phyloP scores from a whole-genome alignment of 2,797 vertebrate species.

The Ctenochaetus hawaiiensis region DNA sequence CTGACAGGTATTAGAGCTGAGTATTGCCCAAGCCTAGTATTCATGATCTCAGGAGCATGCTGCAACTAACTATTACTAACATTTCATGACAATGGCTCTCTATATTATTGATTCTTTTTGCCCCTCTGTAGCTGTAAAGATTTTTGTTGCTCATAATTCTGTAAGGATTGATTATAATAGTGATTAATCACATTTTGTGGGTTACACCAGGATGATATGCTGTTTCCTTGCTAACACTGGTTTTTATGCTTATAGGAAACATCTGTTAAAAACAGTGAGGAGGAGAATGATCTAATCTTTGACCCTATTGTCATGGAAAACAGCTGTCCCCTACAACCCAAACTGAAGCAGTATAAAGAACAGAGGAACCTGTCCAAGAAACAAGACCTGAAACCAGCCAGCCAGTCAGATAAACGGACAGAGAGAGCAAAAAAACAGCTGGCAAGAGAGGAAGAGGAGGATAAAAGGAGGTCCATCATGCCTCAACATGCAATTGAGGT shows the following conservation, averaged over 20 bases:
- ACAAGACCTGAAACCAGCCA: constrained; percentile 25
- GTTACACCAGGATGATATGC: neutral
- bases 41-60: constrained; percentile 25
- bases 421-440: constrained; percentile 3
- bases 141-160: neutral
- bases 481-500: constrained; percentile 64
- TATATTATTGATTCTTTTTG: neutral
- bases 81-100: constrained; percentile 20
- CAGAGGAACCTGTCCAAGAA: constrained; percentile 72
- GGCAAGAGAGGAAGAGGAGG: constrained; percentile 18
- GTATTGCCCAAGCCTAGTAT: constrained; percentile 9
- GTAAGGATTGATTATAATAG: neutral
- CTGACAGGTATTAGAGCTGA: neutral
- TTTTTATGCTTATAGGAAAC: constrained; percentile 59
- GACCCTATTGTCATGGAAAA: constrained; percentile 12
- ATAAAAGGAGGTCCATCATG: neutral
- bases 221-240: constrained; percentile 15
- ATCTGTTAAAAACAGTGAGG: constrained; percentile 20
- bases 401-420: neutral
- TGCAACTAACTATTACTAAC: constrained; percentile 33
- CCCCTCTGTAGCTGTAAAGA: neutral
- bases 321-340: constrained; percentile 29
- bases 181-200: neutral
- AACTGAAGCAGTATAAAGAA: constrained; percentile 71
- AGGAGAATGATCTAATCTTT: constrained; percentile 24